These are phyloP conservation scores for Xiphias gladius DNA, from an alignment of 2,113 vertebrate genomes.

Conservation along the genomic window DNA sequence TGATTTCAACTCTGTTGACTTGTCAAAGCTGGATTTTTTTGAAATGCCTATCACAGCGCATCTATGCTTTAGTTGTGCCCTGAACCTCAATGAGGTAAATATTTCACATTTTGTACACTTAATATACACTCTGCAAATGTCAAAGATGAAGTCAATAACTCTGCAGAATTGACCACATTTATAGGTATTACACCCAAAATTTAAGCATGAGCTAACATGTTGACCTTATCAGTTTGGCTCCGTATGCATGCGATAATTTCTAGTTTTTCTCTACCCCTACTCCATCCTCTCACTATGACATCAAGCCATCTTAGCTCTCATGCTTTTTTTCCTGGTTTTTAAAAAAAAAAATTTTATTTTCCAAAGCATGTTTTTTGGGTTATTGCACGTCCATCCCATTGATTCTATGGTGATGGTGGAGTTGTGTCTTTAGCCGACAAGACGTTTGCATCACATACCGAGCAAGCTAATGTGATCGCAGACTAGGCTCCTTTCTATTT, in stretches of 20 bases:
- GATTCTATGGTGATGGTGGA: conserved; percentile 69
- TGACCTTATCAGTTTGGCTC: conserved; percentile 28
- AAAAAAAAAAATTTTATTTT: no score
- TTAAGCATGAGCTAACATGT: conserved; percentile 44
- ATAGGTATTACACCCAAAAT: not conserved
- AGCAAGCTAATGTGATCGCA: conserved; percentile 48
- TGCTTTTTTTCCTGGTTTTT: not conserved
- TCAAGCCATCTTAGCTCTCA: conserved; percentile 39
- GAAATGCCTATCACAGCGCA: conserved; percentile 73
- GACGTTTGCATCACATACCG: conserved; percentile 25
- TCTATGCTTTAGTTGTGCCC: conserved; percentile 54
- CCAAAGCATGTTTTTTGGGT: conserved; percentile 47
- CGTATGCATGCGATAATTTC: conserved; percentile 66
- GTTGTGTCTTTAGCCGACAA: conserved; percentile 70
- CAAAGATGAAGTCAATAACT: conserved; percentile 10
- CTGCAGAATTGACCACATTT: not conserved
- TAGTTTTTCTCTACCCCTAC: conserved; percentile 14
- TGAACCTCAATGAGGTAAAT: conserved; percentile 51
- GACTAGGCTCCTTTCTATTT: conserved; percentile 51
- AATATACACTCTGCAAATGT: conserved; percentile 11
- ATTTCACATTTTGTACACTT: conserved; percentile 30
- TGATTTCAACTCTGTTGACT: conserved; percentile 72
- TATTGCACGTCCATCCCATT: conserved; percentile 57
- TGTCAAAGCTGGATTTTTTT: conserved; percentile 70
- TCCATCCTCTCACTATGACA: conserved; percentile 42